Evolutionary conservation across 2,113 vertebrate species (phyloP).

Genomic region (Halcyon senegalensis): DNA sequence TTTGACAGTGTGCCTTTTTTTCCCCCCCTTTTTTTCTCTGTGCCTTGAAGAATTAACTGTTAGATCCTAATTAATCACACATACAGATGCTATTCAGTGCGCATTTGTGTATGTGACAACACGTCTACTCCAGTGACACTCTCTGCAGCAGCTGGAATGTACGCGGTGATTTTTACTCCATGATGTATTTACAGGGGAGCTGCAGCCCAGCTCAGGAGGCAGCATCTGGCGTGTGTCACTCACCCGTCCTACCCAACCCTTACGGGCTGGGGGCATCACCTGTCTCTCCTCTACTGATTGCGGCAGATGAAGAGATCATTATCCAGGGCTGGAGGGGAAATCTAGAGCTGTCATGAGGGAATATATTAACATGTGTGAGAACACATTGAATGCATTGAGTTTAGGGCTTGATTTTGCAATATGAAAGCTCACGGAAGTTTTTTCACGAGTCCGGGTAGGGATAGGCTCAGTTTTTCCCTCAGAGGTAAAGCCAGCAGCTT

Average conservation of each 20-base stretch:
- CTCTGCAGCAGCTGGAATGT: conserved; percentile 54
- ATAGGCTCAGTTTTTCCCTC: not conserved
- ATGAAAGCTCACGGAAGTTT: not conserved
- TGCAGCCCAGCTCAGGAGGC: conserved; percentile 23
- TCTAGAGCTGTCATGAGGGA: not conserved
- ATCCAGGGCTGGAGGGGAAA: conserved; percentile 26
- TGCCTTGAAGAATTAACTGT: not conserved
- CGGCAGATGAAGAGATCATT: conserved; percentile 67
- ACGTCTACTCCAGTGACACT: not conserved
- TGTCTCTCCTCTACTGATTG: conserved; percentile 66
- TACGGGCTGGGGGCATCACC: conserved; percentile 52
- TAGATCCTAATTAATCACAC: not conserved
- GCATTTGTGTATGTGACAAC: not conserved
- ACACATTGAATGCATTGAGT: not conserved
- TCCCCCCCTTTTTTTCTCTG: accelerated
- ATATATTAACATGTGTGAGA: not conserved
- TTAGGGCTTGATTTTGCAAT: not conserved
- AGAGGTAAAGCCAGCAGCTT: not conserved
- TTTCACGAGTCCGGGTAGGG: accelerated
- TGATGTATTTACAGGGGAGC: conserved; percentile 54
- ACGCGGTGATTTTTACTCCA: conserved; percentile 1
- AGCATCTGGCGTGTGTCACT: conserved; percentile 73
- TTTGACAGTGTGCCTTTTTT: not conserved
- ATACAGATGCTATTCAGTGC: not conserved
- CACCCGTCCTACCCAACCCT: conserved; percentile 48